Evolutionary conservation across 2,888 invertebrate species (phyloP), one percentile per base, ranked within the genome.

Genomic region (Bellardia pandia): DNA sequence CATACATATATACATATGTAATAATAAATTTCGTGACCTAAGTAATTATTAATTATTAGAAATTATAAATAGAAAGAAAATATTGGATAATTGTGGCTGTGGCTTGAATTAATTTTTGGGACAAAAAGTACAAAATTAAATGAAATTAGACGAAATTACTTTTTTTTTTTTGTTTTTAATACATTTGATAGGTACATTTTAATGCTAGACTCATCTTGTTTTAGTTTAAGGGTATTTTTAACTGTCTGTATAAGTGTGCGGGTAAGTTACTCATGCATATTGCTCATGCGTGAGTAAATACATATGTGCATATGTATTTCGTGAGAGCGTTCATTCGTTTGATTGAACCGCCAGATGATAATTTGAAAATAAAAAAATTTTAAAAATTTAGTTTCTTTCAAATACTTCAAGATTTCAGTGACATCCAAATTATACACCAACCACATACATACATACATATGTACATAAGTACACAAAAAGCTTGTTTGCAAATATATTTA

Each of bases 21-120:
- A 8, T 16, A 48, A 69, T 37, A 37, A 56, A 66, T 90, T 89
- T 92, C 92, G 92, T 92, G 92, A 92, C 91, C 90, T 89, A 89
- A 92, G 91, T 91, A 92, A 92, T 92, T 92, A 92, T 91, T 91
- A 92, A 92, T 91, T 92, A 91, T 92, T 91, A 91, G 40, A 66
- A 64, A 56, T 64, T 91, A 91, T 48, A 66, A 64, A 56, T 64
- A 76, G 16, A 90, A 90, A 88, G 90, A 90, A 92, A 88, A 87
- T 90, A 90, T 91, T 89, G 84, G 88, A 91, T 91, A 92, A 92
- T 92, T 92, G 91, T 90, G 89, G 90, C 90, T 91, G 90, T 91
- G 88, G 89, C 86, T 88, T 71, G 79, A 85, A 89, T 86, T 89
- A 88, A 86, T 89, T 89, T 89, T 89, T 85, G 89, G 89, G 85